These are phyloP conservation scores for Saxidomus purpurata DNA, from an alignment of 1,140 invertebrate species.

Conservation along the genomic window DNA sequence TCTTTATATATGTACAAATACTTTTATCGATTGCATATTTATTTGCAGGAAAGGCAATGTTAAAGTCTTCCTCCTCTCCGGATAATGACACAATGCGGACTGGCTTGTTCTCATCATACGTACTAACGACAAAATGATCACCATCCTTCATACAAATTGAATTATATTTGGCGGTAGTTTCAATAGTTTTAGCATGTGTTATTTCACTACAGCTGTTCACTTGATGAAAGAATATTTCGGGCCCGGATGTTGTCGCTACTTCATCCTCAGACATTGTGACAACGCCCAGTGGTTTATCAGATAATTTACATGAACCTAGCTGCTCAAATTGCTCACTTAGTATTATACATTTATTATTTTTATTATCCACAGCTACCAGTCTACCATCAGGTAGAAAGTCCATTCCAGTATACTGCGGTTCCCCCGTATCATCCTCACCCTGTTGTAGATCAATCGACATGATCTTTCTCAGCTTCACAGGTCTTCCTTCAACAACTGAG, in stretches of 20 bases:
- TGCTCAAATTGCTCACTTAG: neutral
- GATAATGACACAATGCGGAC: neutral
- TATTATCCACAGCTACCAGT: neutral
- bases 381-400: neutral
- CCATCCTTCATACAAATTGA: neutral
- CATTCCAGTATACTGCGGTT: neutral
- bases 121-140: neutral
- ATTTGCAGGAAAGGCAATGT: neutral
- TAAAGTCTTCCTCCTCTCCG: conserved; percentile 1
- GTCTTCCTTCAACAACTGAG: no score
- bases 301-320: neutral
- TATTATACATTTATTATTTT: neutral
- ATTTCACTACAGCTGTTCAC: neutral
- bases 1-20: neutral
- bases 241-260: neutral
- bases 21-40: neutral
- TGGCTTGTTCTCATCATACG: neutral
- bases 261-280: neutral
- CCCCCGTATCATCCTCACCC: neutral
- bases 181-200: neutral
- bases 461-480: no score
- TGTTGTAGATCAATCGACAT: conserved; percentile 8
- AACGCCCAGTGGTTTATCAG: neutral
- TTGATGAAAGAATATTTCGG: neutral
- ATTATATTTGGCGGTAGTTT: neutral